Evolutionary conservation across 2,888 invertebrate genomes (phyloP), one percentile per base, ranked within the genome.

Genomic region (Diabrotica balteata): DNA sequence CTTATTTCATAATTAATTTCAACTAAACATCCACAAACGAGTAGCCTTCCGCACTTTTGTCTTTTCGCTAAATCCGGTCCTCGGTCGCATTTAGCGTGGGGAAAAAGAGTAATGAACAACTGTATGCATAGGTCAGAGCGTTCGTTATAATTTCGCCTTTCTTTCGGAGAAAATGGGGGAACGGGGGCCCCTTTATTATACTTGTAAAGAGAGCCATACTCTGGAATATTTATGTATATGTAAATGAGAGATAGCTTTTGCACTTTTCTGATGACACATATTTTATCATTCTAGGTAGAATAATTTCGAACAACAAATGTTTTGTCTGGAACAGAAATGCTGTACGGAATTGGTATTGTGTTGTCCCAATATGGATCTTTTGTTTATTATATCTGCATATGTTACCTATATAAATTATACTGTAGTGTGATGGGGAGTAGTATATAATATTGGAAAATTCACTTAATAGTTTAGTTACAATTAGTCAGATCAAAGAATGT

Each of bases 51-150:
- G 2, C 4, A 4, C 32, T 32, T 17, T 17, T 17, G 17, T 17
- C 17, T 0, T 32, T 32, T 32, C 32, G 45, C 45, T 43, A 10
- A 43, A n/a, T 9, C 54, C 54, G 10, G n/a, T 54, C 45, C 57
- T 57, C 32, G 4, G 46, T 57, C 4, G 9, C 6, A 61, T 32
- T 32, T 9, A 52, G 45, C 9, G 52, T 42, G 6, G 53, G 60
- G 22, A 61, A 50, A 44, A 51, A 51, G 61, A 53, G 53, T 61
- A 61, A 61, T 53, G n/a, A 22, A 10, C 22, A 45, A 52, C 53
- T 53, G 8, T 17, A 52, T 53, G 52, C 61, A 52, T 45, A 61
- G 61, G 61, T 61, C 61, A 61, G 45, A 61, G 61, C 61, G 22
- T 46, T 61, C 46, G 53, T 46, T 61, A 44, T 61, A 61, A 61